phyloP scores from a whole-genome alignment of 2,888 invertebrate genomes.

The Hyppa rectilinea region DNA sequence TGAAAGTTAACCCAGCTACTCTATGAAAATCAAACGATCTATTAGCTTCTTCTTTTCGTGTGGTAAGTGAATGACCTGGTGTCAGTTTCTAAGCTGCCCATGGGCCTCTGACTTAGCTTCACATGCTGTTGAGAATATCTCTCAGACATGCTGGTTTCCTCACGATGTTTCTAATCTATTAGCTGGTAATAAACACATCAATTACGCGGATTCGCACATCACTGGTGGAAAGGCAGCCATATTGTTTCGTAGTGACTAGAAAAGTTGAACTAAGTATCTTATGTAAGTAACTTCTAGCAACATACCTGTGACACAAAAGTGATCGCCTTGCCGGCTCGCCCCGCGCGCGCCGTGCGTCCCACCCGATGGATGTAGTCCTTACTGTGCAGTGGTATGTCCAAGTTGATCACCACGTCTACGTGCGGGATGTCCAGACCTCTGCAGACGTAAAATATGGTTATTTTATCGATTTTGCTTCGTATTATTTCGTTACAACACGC shows the following conservation, averaged over 20 bases:
- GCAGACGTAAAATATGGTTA: conserved; percentile 13
- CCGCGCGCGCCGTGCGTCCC: conserved; percentile 98
- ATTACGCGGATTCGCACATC: neutral
- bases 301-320: conserved; percentile 98
- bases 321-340: conserved; percentile 97
- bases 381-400: conserved; percentile 99
- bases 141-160: too few species aligned
- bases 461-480: too few species aligned
- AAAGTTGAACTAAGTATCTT: too few species aligned
- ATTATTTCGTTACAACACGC: too few species aligned
- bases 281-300: too few species aligned
- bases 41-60: too few species aligned
- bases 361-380: conserved; percentile 99
- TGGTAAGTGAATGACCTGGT: too few species aligned
- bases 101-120: too few species aligned
- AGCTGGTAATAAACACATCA: too few species aligned
- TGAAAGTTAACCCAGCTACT: neutral
- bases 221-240: neutral
- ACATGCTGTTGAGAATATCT: too few species aligned
- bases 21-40: neutral
- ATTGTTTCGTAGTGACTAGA: neutral
- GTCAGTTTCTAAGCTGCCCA: too few species aligned
- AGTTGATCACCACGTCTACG: conserved; percentile 99
- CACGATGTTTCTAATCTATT: too few species aligned
- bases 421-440: conserved; percentile 99